These are phyloP conservation scores for Azemiops feae DNA, from an alignment of 2,113 vertebrate species.

Conservation along the genomic window DNA sequence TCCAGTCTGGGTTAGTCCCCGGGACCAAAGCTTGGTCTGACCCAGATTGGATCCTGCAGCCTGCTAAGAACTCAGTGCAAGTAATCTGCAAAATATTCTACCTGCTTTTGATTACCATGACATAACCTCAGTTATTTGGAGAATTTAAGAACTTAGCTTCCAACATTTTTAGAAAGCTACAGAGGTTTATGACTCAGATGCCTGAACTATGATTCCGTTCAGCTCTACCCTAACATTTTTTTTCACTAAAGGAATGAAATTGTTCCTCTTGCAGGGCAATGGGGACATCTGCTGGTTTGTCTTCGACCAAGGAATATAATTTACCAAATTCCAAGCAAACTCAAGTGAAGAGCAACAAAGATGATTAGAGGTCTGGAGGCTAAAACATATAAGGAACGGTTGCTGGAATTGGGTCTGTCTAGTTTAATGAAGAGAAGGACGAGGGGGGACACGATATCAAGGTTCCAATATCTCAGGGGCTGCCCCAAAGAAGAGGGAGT, in stretches of 20 bases:
- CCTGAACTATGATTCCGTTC: neutral
- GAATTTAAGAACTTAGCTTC: neutral
- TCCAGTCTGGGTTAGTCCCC: neutral
- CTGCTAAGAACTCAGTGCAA: neutral
- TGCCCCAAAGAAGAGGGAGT: no score
- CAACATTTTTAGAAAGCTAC: neutral
- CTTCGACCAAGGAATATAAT: neutral
- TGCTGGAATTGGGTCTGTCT: no score
- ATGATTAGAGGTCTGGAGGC: no score
- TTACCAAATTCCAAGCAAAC: neutral
- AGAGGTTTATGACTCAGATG: neutral
- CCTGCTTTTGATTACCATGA: neutral
- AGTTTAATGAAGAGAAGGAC: no score
- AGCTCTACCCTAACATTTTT: neutral
- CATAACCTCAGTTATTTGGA: neutral
- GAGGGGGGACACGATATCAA: no score
- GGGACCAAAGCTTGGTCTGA: no score
- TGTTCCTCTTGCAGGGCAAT: slow-evolving; percentile 41
- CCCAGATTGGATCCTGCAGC: neutral
- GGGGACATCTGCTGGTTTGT: slow-evolving; percentile 69
- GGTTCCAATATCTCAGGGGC: no score
- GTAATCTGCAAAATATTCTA: rapidly evolving
- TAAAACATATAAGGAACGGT: no score
- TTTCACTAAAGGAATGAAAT: no score
- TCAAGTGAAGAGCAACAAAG: no score